These are phyloP conservation scores for Lampris incognitus DNA, from an alignment of 2,113 vertebrate genomes.

Conservation along the genomic window DNA sequence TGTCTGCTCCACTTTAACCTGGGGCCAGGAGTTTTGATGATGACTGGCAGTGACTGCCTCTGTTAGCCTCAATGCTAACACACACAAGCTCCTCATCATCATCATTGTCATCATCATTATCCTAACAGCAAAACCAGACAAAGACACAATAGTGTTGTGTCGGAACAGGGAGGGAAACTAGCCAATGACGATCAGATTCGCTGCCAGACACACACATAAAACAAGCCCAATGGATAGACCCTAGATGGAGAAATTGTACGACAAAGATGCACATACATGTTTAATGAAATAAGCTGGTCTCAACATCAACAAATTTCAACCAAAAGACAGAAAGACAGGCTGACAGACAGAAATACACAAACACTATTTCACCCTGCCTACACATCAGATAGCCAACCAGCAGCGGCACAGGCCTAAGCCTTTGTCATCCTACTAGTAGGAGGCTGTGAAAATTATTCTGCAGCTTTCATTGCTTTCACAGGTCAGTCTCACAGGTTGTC, in stretches of 20 bases:
- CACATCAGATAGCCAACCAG: conserved; percentile 40
- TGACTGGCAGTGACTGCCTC: conserved; percentile 22
- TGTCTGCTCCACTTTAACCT: conserved; percentile 1
- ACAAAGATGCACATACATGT: background rate
- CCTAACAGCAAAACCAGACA: conserved; percentile 24
- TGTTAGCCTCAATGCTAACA: conserved; percentile 14
- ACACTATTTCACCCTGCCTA: conserved; percentile 32
- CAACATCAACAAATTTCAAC: background rate
- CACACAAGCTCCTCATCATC: background rate
- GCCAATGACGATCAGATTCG: conserved; percentile 4
- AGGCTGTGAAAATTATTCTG: conserved; percentile 41
- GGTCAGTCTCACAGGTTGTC: conserved; percentile 52
- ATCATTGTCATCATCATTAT: conserved; percentile 27
- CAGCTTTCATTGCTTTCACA: conserved; percentile 34
- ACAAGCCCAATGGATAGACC: conserved; percentile 7
- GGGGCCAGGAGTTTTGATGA: conserved; percentile 17
- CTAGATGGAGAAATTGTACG: background rate
- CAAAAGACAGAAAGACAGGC: background rate
- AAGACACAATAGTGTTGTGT: conserved; percentile 30
- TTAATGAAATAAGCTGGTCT: background rate
- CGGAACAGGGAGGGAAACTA: conserved; percentile 7
- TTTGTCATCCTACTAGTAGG: conserved; percentile 51
- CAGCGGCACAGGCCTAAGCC: conserved; percentile 47
- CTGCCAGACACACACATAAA: conserved; percentile 1
- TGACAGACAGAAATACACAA: conserved; percentile 1